phyloP scores from a whole-genome alignment of 2,113 vertebrate genomes.

The Halichoeres trimaculatus region DNA sequence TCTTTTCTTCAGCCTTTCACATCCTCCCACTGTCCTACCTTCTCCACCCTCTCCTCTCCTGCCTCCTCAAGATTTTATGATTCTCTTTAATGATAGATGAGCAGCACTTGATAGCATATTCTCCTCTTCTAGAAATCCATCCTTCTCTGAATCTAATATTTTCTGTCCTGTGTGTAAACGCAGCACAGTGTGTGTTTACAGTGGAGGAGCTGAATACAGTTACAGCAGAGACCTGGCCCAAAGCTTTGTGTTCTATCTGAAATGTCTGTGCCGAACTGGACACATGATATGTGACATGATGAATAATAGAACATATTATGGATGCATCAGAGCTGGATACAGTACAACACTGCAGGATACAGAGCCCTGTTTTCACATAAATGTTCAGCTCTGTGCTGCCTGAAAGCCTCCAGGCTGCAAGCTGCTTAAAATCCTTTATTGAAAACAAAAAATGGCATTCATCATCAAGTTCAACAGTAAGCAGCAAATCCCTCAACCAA shows the following conservation, averaged over 20 bases:
- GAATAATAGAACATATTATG: slow-evolving; percentile 56
- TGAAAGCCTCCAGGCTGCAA: slow-evolving; percentile 22
- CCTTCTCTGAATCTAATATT: slow-evolving; percentile 31
- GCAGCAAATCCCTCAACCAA: neutral
- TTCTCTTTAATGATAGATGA: slow-evolving; percentile 78
- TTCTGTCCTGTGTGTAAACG: slow-evolving; percentile 21
- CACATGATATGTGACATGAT: slow-evolving; percentile 48
- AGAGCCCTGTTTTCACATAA: slow-evolving; percentile 33
- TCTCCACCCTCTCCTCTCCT: slow-evolving; percentile 54
- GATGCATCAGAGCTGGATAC: slow-evolving; percentile 39
- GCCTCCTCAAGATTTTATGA: slow-evolving; percentile 77
- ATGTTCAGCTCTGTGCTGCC: slow-evolving; percentile 14
- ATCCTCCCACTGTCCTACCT: slow-evolving; percentile 62
- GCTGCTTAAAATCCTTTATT: slow-evolving; percentile 14
- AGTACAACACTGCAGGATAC: slow-evolving; percentile 23
- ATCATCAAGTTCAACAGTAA: slow-evolving; percentile 3
- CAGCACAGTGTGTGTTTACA: slow-evolving; percentile 29
- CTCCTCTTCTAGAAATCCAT: slow-evolving; percentile 45
- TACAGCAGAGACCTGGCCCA: slow-evolving; percentile 17
- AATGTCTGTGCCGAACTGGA: slow-evolving; percentile 30
- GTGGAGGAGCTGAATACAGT: slow-evolving; percentile 14
- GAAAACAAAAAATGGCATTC: slow-evolving; percentile 20
- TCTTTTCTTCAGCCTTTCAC: slow-evolving; percentile 49
- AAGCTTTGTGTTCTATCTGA: slow-evolving; percentile 22
- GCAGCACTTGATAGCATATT: slow-evolving; percentile 66